A percentile compares a stretch with the other conserved stretches of the same genome.
Evolutionary conservation across 1,140 invertebrate genomes (phyloP).

Genomic region (Archivesica marissinica): DNA sequence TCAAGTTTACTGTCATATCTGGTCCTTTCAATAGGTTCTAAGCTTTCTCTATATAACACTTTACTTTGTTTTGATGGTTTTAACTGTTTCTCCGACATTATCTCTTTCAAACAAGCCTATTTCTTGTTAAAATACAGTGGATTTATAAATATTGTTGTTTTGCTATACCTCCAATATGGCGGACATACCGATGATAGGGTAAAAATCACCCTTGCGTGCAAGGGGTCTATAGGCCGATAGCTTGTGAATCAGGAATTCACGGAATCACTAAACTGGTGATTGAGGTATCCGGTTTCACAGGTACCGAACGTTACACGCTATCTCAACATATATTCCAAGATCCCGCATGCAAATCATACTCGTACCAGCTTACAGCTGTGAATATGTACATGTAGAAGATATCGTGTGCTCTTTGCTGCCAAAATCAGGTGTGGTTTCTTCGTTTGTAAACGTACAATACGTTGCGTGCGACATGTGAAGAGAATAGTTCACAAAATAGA

Average conservation of each 20-base stretch:
- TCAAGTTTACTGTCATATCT: too few relatives aligned
- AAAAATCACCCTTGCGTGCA: too few relatives aligned
- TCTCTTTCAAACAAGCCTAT: too few relatives aligned
- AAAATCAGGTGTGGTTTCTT: constrained; percentile 22
- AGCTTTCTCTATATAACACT: too few relatives aligned
- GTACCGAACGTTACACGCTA: constrained; percentile 38
- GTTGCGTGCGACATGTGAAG: constrained; percentile 8
- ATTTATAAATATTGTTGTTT: too few relatives aligned
- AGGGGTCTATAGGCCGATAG: too few relatives aligned
- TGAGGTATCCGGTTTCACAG: constrained; percentile 30
- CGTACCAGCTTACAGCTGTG: not conserved
- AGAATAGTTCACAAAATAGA: not conserved
- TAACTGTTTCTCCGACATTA: too few relatives aligned
- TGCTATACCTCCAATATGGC: too few relatives aligned
- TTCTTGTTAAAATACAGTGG: too few relatives aligned
- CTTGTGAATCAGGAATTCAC: constrained; percentile 13
- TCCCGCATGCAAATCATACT: not conserved
- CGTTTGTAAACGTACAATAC: not conserved
- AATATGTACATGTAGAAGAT: not conserved
- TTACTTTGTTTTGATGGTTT: too few relatives aligned
- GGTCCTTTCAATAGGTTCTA: too few relatives aligned
- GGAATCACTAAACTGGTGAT: constrained; percentile 9
- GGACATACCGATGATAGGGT: too few relatives aligned
- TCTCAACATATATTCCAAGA: not conserved
- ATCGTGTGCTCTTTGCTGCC: not conserved